Base-by-base conservation (phyloP, 2,888 invertebrate genomes). In the Chrysolina americana region DNA sequence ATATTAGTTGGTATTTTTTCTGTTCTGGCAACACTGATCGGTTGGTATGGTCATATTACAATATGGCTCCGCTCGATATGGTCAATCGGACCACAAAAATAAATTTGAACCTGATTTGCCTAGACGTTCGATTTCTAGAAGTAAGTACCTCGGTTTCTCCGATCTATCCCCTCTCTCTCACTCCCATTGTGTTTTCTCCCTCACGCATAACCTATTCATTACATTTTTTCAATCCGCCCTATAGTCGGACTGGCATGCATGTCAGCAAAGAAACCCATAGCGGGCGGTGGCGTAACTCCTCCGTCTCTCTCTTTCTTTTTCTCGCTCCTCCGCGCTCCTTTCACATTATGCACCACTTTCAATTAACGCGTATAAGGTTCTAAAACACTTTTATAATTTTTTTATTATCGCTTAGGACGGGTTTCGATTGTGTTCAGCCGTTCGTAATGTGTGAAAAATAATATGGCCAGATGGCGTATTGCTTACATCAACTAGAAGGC, bases 361-460 rank as follows among this genome's bases (percentile, higher is more conserved):
- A 76, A 76, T 76, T 76, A 76, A 71, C 71, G 66, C 47, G 73
- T 73, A 68, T 70, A 68, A 76, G 68, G 73, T 70, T 50, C 73
- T 76, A 76, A 76, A 76, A 73, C 76, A 76, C 73, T 76, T 73
- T 73, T 68, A 71, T 76, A 71, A 70, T 71, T 76, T 68, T 72
- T 76, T 75, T 76, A 71, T 76, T 71, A 59, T 70, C 68, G 72
- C 70, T 65, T 19, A 53, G 71, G 74, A 75, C 68, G 77, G 75
- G 77, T 71, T 70, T 75, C 75, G 75, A 77, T 77, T 77, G 75
- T 77, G 72, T 74, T 75, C 75, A 75, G 68, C 71, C 77, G 75
- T 75, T 75, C 65, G 77, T 77, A 75, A 77, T 77, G 77, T 77
- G 75, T 75, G 77, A 77, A 77, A 77, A 77, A 77, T 77, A 75